Percentiles rank a stretch among this genome's conserved stretches.
Evolutionary conservation across 2,113 vertebrate genomes (phyloP).

Genomic region (Capricornis sumatraensis): DNA sequence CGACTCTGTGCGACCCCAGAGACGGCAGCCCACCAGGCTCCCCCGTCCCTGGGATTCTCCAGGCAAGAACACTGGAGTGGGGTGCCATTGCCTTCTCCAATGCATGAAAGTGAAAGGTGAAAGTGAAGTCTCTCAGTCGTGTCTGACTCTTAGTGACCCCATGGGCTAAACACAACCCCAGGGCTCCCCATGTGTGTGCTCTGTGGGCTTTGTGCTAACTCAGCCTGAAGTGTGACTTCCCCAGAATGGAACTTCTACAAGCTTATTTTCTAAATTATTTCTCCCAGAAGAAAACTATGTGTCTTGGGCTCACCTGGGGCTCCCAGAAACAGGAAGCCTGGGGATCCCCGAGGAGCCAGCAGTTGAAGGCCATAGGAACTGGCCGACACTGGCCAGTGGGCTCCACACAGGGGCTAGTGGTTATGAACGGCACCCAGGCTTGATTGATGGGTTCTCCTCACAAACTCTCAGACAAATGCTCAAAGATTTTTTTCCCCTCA

Average conservation of each 20-base stretch:
- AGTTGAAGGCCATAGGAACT: neutral
- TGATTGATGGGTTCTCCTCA: neutral
- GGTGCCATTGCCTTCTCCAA: too few relatives aligned
- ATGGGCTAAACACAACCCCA: neutral
- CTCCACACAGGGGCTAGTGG: neutral
- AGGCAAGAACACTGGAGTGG: too few relatives aligned
- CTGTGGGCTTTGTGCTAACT: neutral
- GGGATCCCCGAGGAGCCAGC: neutral
- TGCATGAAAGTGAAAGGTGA: too few relatives aligned
- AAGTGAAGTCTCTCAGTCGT: too few relatives aligned
- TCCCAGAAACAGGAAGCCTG: neutral
- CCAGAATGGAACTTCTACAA: neutral
- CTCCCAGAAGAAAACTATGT: neutral
- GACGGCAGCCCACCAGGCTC: too few relatives aligned
- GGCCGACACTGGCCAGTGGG: neutral
- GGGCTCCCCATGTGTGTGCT: neutral
- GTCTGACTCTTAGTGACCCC: too few relatives aligned
- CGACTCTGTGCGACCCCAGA: too few relatives aligned
- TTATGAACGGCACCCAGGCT: too few relatives aligned
- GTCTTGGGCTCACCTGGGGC: neutral
- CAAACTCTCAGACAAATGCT: neutral
- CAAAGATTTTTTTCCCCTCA: neutral
- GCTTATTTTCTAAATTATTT: neutral
- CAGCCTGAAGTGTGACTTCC: neutral
- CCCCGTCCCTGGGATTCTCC: too few relatives aligned